Evolutionary conservation across 2,797 vertebrate genomes (phyloP).

Genomic region (Hypotaenidia philippensis): DNA sequence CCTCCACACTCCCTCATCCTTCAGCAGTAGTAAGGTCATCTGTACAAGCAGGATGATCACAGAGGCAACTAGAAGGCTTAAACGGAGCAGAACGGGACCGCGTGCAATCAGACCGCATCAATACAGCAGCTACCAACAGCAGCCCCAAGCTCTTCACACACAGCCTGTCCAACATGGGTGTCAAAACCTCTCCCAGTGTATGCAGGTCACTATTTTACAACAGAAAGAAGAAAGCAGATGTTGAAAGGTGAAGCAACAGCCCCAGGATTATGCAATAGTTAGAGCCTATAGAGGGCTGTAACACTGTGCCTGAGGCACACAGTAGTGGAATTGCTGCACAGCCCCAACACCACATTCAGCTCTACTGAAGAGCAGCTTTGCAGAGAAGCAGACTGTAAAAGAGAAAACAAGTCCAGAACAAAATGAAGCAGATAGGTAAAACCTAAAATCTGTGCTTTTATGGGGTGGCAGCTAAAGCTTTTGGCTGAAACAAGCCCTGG

Average conservation of each 20-base stretch:
- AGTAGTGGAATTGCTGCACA: background rate
- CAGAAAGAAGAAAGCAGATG: background rate
- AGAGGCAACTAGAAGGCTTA: background rate
- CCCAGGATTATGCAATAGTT: background rate
- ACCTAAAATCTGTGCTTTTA: background rate
- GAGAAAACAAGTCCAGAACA: background rate
- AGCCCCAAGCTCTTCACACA: background rate
- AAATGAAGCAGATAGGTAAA: background rate
- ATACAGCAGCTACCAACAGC: background rate
- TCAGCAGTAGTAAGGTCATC: constrained; percentile 51
- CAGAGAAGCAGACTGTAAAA: background rate
- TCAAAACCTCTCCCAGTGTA: accelerated
- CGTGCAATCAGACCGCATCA: background rate
- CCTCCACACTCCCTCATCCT: background rate
- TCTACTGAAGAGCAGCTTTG: background rate
- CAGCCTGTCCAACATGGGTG: background rate
- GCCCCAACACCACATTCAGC: background rate
- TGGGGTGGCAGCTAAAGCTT: background rate
- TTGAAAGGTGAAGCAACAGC: background rate
- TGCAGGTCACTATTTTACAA: background rate
- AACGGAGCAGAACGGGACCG: background rate
- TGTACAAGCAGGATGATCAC: background rate
- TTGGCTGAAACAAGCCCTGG: background rate
- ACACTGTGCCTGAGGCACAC: background rate
- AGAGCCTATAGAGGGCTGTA: background rate